Conservation (phyloP, 2,797 vertebrate species). For the Hipposideros larvatus region DNA sequence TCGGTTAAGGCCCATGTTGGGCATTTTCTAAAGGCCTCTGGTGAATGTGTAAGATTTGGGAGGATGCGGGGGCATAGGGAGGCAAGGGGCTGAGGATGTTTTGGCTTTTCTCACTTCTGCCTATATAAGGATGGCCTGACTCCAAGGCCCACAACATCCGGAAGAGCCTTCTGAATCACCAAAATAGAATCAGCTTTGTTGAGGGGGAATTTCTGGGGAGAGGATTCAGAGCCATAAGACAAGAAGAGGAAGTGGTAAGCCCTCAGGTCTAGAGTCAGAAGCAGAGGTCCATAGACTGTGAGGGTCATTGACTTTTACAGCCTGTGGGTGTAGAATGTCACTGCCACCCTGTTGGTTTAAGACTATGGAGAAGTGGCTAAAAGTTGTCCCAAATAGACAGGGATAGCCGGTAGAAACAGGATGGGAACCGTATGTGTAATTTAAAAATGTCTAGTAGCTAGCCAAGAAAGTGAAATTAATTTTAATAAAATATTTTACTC, state of each 20-base stretch:
- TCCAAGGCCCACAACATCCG: background rate
- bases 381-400: background rate
- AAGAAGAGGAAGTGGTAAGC: conserved; percentile 69
- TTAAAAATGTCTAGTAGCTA: background rate
- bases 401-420: fast-evolving
- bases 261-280: background rate
- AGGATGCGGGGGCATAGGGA: background rate
- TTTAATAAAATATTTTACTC: conserved; percentile 19
- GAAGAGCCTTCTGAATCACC: conserved; percentile 65
- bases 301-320: background rate
- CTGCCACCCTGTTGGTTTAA: background rate
- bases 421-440: fast-evolving
- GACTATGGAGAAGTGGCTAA: background rate
- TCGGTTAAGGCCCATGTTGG: background rate
- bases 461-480: background rate
- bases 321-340: background rate
- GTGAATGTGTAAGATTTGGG: background rate
- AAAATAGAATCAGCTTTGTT: background rate
- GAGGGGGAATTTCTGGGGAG: conserved; percentile 38
- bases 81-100: background rate
- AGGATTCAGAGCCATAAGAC: conserved; percentile 78
- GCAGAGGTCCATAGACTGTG: fast-evolving
- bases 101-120: background rate
- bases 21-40: background rate
- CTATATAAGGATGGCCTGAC: background rate